phyloP scores from a whole-genome alignment of 2,797 vertebrate genomes.

The Xiphophorus birchmanni region DNA sequence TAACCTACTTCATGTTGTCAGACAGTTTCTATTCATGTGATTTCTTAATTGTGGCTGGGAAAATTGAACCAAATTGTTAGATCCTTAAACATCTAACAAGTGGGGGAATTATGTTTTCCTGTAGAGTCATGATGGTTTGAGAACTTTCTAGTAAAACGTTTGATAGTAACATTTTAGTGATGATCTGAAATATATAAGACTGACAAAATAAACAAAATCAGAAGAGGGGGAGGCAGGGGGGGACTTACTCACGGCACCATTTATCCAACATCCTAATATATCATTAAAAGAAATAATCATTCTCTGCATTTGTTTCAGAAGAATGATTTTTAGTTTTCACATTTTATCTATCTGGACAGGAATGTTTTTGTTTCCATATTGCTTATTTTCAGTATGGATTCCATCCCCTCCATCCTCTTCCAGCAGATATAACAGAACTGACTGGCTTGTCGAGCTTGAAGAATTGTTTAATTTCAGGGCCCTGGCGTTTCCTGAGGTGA shows the following conservation, averaged over 20 bases:
- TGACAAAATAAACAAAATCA: not conserved
- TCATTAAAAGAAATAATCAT: not conserved
- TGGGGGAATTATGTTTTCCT: not conserved
- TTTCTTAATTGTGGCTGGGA: not conserved
- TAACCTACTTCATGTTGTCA: not conserved
- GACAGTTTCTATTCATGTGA: not conserved
- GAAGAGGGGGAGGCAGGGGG: too few species aligned
- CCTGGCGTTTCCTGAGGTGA: conserved; percentile 95
- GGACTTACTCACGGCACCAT: not conserved
- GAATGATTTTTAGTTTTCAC: not conserved
- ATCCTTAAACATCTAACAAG: not conserved
- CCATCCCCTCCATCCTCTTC: conserved; percentile 3
- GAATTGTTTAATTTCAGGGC: conserved; percentile 90
- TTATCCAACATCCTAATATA: not conserved
- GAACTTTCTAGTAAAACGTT: not conserved
- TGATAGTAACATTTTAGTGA: not conserved
- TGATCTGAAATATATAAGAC: not conserved
- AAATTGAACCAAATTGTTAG: not conserved
- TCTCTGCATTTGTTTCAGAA: not conserved
- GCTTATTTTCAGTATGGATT: conserved; percentile 10
- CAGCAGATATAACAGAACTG: conserved; percentile 78
- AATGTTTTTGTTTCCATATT: conserved; percentile 14
- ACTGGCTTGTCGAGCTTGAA: conserved; percentile 85
- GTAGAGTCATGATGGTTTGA: not conserved
- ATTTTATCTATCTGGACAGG: conserved; percentile 8